Conservation (phyloP, 2,888 invertebrate species). For the Luffia ferchaultella region DNA sequence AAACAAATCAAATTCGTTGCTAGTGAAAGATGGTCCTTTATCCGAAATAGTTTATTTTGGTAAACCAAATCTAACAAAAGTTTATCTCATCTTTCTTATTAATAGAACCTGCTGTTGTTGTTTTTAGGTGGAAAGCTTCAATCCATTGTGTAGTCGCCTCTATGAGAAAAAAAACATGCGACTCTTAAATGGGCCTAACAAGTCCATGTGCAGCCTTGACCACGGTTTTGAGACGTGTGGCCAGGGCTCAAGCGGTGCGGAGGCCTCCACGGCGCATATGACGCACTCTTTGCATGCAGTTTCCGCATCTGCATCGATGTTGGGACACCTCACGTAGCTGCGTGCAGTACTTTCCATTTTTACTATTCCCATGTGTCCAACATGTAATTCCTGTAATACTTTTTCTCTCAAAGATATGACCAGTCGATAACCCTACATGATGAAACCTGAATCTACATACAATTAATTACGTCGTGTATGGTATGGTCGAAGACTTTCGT, state of each 20-base stretch:
- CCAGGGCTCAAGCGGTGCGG: no score
- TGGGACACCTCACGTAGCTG: slow-evolving; percentile 18
- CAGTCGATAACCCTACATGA: slow-evolving; percentile 12
- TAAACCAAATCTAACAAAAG: no score
- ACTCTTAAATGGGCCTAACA: no score
- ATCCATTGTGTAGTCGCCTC: no score
- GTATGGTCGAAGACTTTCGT: slow-evolving; percentile 3
- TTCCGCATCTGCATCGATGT: slow-evolving; percentile 14
- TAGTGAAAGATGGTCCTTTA: slow-evolving; percentile 8
- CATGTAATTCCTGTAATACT: slow-evolving; percentile 15
- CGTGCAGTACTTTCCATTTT: slow-evolving; percentile 15
- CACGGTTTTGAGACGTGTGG: no score
- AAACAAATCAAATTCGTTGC: slow-evolving; percentile 4
- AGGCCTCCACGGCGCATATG: no score
- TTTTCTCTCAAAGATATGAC: slow-evolving; percentile 12
- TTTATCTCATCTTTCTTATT: no score
- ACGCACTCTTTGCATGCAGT: no score
- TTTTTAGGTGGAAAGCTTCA: no score
- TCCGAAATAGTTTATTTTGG: slow-evolving; percentile 6
- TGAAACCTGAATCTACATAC: slow-evolving; percentile 2
- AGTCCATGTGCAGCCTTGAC: no score
- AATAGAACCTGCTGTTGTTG: no score
- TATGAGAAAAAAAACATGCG: no score
- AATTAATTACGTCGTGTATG: slow-evolving; percentile 2
- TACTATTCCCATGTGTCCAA: slow-evolving; percentile 15